phyloP scores from a whole-genome alignment of 2,113 vertebrate genomes.

The Edolisoma coerulescens region DNA sequence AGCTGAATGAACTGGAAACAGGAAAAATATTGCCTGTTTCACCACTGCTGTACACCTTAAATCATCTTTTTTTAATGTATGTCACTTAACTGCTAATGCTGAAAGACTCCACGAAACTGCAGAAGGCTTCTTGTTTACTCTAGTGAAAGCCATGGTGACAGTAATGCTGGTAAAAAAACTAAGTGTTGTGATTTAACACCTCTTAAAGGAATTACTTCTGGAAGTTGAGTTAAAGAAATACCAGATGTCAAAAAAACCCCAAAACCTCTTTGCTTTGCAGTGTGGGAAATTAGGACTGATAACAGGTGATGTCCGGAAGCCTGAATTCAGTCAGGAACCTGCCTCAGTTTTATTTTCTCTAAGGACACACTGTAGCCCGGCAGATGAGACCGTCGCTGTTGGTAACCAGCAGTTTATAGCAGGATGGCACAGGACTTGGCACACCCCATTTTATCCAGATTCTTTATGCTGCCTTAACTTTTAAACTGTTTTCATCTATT shows the following conservation, averaged over 20 bases:
- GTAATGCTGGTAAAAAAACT: neutral
- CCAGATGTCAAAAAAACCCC: neutral
- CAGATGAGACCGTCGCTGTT: neutral
- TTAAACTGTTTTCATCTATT: neutral
- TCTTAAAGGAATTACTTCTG: neutral
- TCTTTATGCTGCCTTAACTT: neutral
- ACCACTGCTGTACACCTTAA: neutral
- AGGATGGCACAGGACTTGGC: fast-evolving
- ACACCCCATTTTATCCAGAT: neutral
- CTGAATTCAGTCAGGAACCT: neutral
- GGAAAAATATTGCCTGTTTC: neutral
- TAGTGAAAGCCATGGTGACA: neutral
- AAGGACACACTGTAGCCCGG: neutral
- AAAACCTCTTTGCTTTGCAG: neutral
- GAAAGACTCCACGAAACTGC: neutral
- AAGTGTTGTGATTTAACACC: neutral
- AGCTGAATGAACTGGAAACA: neutral
- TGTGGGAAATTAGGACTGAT: neutral
- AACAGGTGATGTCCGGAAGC: neutral
- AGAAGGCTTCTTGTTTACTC: neutral
- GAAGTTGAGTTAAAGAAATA: neutral
- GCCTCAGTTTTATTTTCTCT: neutral
- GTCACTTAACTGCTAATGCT: neutral
- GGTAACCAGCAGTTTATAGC: too few relatives aligned
- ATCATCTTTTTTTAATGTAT: neutral